Evolutionary conservation across 2,797 vertebrate species (phyloP).

Genomic region (Hoplostethus atlanticus): DNA sequence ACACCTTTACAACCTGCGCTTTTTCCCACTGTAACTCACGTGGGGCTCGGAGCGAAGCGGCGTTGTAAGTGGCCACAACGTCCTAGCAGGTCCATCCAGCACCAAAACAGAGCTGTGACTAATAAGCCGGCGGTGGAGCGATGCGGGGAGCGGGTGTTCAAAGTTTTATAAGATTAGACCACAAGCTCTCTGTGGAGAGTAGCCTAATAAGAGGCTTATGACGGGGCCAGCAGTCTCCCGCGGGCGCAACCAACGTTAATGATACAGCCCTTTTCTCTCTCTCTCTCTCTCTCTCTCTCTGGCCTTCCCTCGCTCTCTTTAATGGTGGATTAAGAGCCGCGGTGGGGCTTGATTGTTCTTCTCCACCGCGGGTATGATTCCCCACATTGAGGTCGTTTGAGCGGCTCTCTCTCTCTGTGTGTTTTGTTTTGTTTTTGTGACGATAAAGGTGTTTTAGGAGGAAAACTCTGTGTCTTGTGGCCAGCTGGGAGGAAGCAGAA

Average conservation of each 20-base stretch:
- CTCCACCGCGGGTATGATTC: conserved; percentile 28
- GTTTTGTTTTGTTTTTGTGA: conserved; percentile 56
- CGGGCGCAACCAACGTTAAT: conserved; percentile 61
- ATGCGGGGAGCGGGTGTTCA: conserved; percentile 56
- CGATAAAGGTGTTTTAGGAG: conserved; percentile 66
- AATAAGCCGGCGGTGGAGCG: conserved; percentile 58
- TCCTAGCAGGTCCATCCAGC: conserved; percentile 47
- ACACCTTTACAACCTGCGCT: conserved; percentile 42
- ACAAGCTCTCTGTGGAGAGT: conserved; percentile 67
- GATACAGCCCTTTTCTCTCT: conserved; percentile 33
- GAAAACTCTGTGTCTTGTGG: conserved; percentile 32
- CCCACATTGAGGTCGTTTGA: conserved; percentile 58
- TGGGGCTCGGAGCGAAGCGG: conserved; percentile 17
- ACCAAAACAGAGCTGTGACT: conserved; percentile 51
- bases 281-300: conserved; percentile 17
- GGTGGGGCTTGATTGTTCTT: conserved; percentile 35
- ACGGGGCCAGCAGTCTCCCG: conserved; percentile 63
- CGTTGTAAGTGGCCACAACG: conserved; percentile 34
- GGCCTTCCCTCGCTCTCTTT: conserved; percentile 28
- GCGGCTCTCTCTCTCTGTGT: too few relatives aligned
- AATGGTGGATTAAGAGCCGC: conserved; percentile 34
- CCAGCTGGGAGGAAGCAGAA: conserved; percentile 70
- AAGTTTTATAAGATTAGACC: conserved; percentile 76
- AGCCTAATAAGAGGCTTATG: conserved; percentile 77
- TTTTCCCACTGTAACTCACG: conserved; percentile 52